Percentiles rank a stretch among this genome's conserved stretches.
These are phyloP conservation scores for Drosophila rubida DNA, from an alignment of 2,888 invertebrate genomes.

Conservation along the genomic window DNA sequence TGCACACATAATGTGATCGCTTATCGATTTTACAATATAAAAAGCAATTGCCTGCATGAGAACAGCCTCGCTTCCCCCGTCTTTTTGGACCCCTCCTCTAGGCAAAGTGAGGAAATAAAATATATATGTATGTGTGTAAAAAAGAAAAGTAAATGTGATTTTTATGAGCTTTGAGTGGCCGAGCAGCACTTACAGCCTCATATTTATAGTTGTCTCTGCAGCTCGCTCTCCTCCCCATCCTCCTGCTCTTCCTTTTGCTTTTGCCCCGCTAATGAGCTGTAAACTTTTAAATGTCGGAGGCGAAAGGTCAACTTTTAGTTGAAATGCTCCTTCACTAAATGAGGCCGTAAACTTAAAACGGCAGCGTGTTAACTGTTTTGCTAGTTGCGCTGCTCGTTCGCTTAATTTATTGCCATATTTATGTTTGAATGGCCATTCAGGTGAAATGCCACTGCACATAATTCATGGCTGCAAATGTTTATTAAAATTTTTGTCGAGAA, in stretches of 20 bases:
- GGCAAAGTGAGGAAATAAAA: conserved; percentile 16
- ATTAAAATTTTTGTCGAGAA: conserved; percentile 53
- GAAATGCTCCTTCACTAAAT: background rate
- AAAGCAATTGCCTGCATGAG: conserved; percentile 79
- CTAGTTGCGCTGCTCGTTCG: conserved; percentile 4
- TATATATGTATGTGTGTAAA: conserved; percentile 9
- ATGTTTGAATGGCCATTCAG: conserved; percentile 17
- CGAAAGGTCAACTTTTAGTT: conserved; percentile 21
- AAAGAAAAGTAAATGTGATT: conserved; percentile 69
- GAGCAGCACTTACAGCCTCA: conserved; percentile 44
- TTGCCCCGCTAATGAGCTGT: conserved; percentile 51
- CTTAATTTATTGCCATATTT: conserved; percentile 40
- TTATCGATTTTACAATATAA: conserved; percentile 82
- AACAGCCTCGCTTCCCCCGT: conserved; percentile 1
- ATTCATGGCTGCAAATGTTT: conserved; percentile 61
- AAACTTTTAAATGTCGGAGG: conserved; percentile 43
- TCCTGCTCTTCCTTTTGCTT: background rate
- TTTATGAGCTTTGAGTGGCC: conserved; percentile 70
- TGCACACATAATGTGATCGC: conserved; percentile 76
- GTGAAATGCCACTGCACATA: conserved; percentile 30
- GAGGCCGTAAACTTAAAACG: conserved; percentile 1
- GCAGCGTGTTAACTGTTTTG: background rate
- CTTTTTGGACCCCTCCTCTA: background rate
- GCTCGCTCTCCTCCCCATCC: too few relatives aligned
- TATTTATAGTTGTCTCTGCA: conserved; percentile 60